These are phyloP conservation scores for Tipula vernalis DNA, from an alignment of 2,888 invertebrate genomes.

Conservation along the genomic window DNA sequence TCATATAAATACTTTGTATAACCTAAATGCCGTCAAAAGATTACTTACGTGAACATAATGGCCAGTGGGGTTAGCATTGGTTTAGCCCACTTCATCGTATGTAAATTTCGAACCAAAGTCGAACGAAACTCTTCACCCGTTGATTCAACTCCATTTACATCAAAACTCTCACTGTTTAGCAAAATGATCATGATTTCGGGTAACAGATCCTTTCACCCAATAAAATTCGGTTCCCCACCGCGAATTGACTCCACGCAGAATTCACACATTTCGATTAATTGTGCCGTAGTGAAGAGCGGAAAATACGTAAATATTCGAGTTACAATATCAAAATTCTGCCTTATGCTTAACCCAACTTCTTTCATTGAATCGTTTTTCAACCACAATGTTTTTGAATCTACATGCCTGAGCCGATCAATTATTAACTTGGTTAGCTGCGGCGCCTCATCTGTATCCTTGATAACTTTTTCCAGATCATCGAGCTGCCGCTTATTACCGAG, in stretches of 20 bases:
- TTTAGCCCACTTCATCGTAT: constrained; percentile 42
- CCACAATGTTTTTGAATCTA: constrained; percentile 22
- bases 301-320: constrained; percentile 38
- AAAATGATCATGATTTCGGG: constrained; percentile 42
- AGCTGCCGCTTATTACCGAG: constrained; percentile 26
- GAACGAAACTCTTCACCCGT: constrained; percentile 44
- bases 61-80: constrained; percentile 44
- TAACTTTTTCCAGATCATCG: constrained; percentile 22
- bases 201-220: constrained; percentile 50
- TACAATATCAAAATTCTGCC: constrained; percentile 38
- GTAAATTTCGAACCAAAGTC: constrained; percentile 40
- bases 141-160: constrained; percentile 39
- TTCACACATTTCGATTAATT: constrained; percentile 42
- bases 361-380: constrained; percentile 25
- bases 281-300: constrained; percentile 37
- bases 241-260: constrained; percentile 43
- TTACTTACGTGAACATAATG: constrained; percentile 47
- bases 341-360: constrained; percentile 31
- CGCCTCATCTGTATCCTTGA: constrained; percentile 20
- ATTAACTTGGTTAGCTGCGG: neutral
- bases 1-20: neutral
- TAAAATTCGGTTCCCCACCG: constrained; percentile 38
- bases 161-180: constrained; percentile 37
- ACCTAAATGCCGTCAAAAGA: neutral
- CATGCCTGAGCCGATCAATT: neutral